These are phyloP conservation scores for Taurulus bubalis DNA, from an alignment of 2,113 vertebrate species.

Conservation along the genomic window DNA sequence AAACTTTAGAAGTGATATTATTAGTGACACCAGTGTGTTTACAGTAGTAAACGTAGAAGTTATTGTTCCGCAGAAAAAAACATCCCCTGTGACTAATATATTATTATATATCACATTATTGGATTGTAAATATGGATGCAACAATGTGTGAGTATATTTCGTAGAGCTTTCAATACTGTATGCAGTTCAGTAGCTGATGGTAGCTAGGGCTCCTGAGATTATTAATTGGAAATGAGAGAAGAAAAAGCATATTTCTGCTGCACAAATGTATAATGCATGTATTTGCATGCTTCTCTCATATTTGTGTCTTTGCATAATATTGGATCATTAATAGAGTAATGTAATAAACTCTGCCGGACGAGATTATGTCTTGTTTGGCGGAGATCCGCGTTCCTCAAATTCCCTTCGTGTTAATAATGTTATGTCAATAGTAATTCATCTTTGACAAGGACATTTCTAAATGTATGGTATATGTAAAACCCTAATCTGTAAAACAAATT, in stretches of 20 bases:
- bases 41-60: neutral
- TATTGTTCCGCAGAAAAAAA: neutral
- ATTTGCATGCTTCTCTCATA: neutral
- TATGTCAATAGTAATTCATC: neutral
- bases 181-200: no score
- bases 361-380: neutral
- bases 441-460: neutral
- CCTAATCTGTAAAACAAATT: neutral
- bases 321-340: neutral
- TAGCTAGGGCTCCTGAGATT: neutral
- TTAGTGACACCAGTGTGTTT: neutral
- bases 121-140: neutral
- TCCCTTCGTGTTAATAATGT: neutral
- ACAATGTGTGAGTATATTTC: slow-evolving; percentile 2
- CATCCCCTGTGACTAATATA: neutral
- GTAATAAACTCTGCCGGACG: neutral
- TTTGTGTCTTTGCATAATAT: neutral
- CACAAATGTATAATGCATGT: neutral
- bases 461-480: neutral
- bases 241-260: neutral
- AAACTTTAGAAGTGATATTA: neutral
- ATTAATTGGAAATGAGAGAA: neutral
- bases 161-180: neutral
- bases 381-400: neutral
- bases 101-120: neutral